A percentile compares a stretch with the other conserved stretches of the same genome.
These are phyloP conservation scores for Drosophila bocki DNA, from an alignment of 1,140 invertebrate genomes.

Conservation along the genomic window DNA sequence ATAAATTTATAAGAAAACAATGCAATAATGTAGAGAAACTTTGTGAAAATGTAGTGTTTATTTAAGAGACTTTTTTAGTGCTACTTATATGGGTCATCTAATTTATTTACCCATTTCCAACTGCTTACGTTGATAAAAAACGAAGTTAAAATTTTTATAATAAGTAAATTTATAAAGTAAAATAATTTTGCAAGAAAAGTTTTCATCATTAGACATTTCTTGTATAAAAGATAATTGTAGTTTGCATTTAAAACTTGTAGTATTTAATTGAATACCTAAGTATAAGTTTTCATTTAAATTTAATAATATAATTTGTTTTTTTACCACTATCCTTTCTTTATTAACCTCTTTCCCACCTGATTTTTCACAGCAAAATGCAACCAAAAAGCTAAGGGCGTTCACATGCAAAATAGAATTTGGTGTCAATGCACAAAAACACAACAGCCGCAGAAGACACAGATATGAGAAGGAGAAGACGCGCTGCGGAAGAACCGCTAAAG, in stretches of 20 bases:
- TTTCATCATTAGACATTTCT: too few species aligned
- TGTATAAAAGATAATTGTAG: background rate
- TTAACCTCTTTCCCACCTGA: background rate
- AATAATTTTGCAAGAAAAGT: too few species aligned
- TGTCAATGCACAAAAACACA: conserved; percentile 49
- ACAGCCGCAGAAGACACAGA: conserved; percentile 8
- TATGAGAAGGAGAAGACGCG: conserved; percentile 11
- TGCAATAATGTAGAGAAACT: too few species aligned
- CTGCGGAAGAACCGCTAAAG: conserved; percentile 48
- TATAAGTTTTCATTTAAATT: background rate
- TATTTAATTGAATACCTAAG: too few species aligned
- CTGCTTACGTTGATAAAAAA: too few species aligned
- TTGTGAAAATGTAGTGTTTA: background rate
- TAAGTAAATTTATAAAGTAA: too few species aligned
- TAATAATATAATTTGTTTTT: background rate
- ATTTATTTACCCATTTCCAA: background rate
- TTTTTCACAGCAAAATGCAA: conserved; percentile 4
- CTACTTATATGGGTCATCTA: background rate
- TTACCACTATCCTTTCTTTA: background rate
- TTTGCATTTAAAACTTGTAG: background rate
- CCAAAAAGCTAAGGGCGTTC: conserved; percentile 39
- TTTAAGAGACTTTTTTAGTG: background rate
- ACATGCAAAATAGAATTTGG: conserved; percentile 50
- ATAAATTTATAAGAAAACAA: background rate
- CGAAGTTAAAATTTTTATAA: too few species aligned